Base-by-base conservation (phyloP, 2,888 invertebrate genomes). In the Drosophila heteroneura region DNA sequence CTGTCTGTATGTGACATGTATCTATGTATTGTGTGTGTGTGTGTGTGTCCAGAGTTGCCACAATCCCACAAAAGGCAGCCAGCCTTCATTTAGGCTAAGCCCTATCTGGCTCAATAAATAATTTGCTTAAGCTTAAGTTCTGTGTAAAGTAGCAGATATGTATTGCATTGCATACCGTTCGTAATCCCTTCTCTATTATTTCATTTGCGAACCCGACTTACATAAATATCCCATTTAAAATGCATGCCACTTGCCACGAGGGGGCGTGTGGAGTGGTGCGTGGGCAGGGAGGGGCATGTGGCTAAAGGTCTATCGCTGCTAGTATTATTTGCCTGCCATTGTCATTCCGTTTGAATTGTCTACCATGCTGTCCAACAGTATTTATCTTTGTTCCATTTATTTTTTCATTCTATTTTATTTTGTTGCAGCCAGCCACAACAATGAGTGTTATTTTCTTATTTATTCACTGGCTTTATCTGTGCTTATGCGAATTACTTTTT, bases 171-270 rank as follows among this genome's bases (percentile, higher is more conserved):
- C 61, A 28, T 58, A 63, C 70, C 26, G 33, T 30, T 70, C 33
- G 82, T 90, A 85, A 85, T 82, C 85, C 90, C 88, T 87, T 85
- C 88, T 78, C 85, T 85, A 90, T 89, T 89, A 85, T 85, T 85
- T 88, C 84, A 85, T 85, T 89, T 77, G 54, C 63, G 32, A 68
- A 41, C 63, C 54, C 70, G 85, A 85, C 78, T 78, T 86, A 86
- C 90, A 90, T 82, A 88, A 84, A 90, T 86, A 87, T 86, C 87
- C 88, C 89, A 88, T 88, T 88, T 89, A 70, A 82, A 81, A 89
- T 78, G 84, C 84, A 89, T 75, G 71, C 53, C 58, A 61, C 41
- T 41, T 56, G 52, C 37, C 62, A 47, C 39, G 12, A 62, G 28
- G 26, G 26, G n/a, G 26, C 5, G 47, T 26, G 47, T 37, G 5